phyloP scores from a whole-genome alignment of 2,797 vertebrate genomes.

The Cyclopterus lumpus region DNA sequence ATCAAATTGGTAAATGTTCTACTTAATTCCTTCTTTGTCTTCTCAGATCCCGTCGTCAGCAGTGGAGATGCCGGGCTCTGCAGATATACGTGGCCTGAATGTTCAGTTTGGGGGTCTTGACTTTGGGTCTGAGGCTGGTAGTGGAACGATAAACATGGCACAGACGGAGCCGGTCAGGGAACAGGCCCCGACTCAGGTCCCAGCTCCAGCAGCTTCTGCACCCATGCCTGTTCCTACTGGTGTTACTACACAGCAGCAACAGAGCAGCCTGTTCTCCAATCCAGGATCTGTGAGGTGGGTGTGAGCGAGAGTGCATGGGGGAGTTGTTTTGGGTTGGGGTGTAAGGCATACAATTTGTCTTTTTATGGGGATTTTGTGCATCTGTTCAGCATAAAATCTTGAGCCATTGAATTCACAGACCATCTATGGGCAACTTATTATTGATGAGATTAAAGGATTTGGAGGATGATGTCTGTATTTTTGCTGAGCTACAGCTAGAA shows the following conservation, averaged over 20 bases:
- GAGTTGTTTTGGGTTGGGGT: slow-evolving; percentile 25
- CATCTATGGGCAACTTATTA: neutral
- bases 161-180: slow-evolving; percentile 84
- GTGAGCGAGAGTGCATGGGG: neutral
- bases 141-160: slow-evolving; percentile 83
- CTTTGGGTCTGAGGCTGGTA: slow-evolving; percentile 91
- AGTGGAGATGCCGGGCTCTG: slow-evolving; percentile 96
- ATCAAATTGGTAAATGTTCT: neutral
- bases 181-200: slow-evolving; percentile 54
- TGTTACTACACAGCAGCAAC: slow-evolving; percentile 74
- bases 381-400: neutral
- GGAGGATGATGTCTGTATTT: neutral
- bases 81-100: slow-evolving; percentile 92
- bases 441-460: neutral
- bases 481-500: neutral
- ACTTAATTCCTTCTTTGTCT: neutral
- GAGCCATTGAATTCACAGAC: neutral
- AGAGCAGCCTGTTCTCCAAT: slow-evolving; percentile 91
- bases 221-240: slow-evolving; percentile 49
- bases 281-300: slow-evolving; percentile 87
- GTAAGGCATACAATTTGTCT: slow-evolving; percentile 19
- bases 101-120: slow-evolving; percentile 97
- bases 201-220: slow-evolving; percentile 24
- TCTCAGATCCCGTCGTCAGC: slow-evolving; percentile 93
- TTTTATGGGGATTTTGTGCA: neutral